Base-by-base conservation (phyloP, 2,113 vertebrate genomes). In the Falcunculus frontatus region DNA sequence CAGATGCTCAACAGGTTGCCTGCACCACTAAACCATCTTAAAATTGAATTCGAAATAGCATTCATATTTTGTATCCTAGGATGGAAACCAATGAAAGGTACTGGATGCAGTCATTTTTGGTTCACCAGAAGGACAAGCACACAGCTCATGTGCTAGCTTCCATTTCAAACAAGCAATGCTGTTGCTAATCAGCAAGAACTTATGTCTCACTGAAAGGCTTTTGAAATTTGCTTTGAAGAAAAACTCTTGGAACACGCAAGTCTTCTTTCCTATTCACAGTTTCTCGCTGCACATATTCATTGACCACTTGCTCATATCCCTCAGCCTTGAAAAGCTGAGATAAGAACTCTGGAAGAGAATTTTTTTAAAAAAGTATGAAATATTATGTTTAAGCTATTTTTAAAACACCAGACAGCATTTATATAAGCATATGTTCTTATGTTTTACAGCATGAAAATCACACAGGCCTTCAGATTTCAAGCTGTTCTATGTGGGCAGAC, bases 261-360 rank as follows among this genome's bases (percentile, higher is more conserved):
- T 98, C 99, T 97, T 99, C 99, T 91, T 99, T 99, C 95, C 99
- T 99, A 78, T 99, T 99, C 78, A 99, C 98, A 0, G 99, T 99
- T 96, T 99, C 99, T 95, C 99, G 98, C 57, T 98, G 97, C 82
- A 99, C 98, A 11, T 99, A 99, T 69, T 99, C 98, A 33, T 98
- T 99, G 35, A 97, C 80, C 35, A 98, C 93, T 44, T 97, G 96
- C 29, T 97, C 97, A 44, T 98, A 99, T 39, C 99, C 99, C 2
- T 95, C 73, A 59, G 96, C 96, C 27, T 79, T 87, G 93, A 99
- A 99, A 84, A 99, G 98, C 87, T 96, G 97, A 27, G 97, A 98
- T 96, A 99, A 97, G 89, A 98, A 97, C 65, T 99, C 99, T 99
- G 94, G 8, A 96, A 97, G n/a, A 95, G 41, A 97, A 89, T 90